Evolutionary conservation across 2,888 invertebrate species (phyloP).

Genomic region (Rambutsinella grinnellia): DNA sequence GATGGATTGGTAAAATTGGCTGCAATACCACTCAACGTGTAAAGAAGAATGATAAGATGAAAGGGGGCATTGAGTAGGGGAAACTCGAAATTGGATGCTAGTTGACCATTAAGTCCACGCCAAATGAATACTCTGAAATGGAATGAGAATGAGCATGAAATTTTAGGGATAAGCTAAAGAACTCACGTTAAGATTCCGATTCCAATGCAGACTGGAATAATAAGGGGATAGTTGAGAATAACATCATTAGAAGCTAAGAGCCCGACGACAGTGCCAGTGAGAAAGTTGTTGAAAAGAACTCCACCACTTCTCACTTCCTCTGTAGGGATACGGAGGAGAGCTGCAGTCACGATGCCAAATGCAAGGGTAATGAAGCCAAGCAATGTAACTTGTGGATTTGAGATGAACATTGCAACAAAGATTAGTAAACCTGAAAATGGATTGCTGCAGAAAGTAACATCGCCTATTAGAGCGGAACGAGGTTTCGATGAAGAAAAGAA

Average conservation of each 20-base stretch:
- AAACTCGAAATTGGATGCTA: conserved; percentile 37
- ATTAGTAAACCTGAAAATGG: conserved; percentile 54
- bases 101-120: conserved; percentile 40
- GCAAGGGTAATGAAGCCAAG: conserved; percentile 36
- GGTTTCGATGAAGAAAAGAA: conserved; percentile 14
- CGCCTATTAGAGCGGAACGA: conserved; percentile 44
- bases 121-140: conserved; percentile 49
- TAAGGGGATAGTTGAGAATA: conserved; percentile 20
- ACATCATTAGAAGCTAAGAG: conserved; percentile 28
- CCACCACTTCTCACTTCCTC: conserved; percentile 39
- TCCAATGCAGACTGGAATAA: conserved; percentile 27
- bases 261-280: conserved; percentile 49
- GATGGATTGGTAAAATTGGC: too few relatives aligned
- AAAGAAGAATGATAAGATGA: conserved; percentile 43
- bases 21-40: conserved; percentile 45
- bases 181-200: conserved; percentile 47
- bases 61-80: conserved; percentile 57
- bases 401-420: conserved; percentile 44
- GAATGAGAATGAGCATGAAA: background rate
- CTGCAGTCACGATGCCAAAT: conserved; percentile 49
- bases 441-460: conserved; percentile 46
- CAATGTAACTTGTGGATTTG: conserved; percentile 39
- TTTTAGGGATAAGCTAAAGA: background rate
- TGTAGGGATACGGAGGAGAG: conserved; percentile 42
- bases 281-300: conserved; percentile 54